Evolutionary conservation across 37 sponge, comb jelly and placozoan genomes (phyloP).

Genomic region (Theonella swinhoei): DNA sequence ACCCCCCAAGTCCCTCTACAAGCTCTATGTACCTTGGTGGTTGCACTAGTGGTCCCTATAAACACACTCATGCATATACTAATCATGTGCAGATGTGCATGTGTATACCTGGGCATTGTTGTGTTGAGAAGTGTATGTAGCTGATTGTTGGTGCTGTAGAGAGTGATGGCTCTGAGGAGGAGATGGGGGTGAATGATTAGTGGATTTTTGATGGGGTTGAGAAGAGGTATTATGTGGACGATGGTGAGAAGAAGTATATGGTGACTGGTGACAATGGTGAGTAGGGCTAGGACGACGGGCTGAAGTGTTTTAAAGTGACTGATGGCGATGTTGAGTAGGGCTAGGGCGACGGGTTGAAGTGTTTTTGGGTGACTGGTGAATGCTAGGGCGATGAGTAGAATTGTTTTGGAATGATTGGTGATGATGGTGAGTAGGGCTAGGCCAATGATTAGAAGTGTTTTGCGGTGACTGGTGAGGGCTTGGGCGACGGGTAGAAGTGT

Average conservation of each 20-base stretch:
- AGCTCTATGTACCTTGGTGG: neutral
- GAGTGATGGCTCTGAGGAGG: neutral
- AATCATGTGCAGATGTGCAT: neutral
- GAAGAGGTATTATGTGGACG: too few relatives aligned
- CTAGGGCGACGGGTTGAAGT: neutral
- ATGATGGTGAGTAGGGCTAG: neutral
- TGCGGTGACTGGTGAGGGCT: neutral
- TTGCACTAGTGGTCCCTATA: neutral
- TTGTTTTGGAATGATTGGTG: neutral
- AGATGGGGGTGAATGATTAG: too few relatives aligned
- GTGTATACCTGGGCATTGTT: neutral
- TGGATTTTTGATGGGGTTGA: too few relatives aligned
- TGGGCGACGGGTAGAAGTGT: neutral
- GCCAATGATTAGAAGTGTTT: neutral
- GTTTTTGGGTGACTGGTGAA: too few relatives aligned
- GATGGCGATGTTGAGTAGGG: neutral
- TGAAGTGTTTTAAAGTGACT: neutral
- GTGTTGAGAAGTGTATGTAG: too few relatives aligned
- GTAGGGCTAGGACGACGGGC: neutral
- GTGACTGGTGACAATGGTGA: neutral
- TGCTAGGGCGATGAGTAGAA: neutral
- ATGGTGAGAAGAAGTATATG: too few relatives aligned
- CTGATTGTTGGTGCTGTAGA: neutral
- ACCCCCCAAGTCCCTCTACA: constrained; percentile 1
- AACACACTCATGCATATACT: too few relatives aligned